These are phyloP conservation scores for Phyllostomus hastatus DNA, from an alignment of 2,113 vertebrate species.

Conservation along the genomic window DNA sequence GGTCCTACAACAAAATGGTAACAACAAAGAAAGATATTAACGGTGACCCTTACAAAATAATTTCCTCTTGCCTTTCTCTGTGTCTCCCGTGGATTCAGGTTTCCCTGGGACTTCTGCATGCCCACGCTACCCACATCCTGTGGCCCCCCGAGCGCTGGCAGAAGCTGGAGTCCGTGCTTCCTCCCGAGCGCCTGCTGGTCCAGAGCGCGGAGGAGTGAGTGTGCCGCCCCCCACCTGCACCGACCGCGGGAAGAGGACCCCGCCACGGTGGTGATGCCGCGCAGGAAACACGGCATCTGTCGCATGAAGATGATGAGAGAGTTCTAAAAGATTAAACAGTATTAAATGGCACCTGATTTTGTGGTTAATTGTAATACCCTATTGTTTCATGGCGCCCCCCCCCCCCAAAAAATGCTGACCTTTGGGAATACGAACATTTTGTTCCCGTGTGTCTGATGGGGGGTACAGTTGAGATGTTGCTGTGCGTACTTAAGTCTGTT, in stretches of 20 bases:
- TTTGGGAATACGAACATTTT: not conserved
- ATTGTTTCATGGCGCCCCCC: not conserved
- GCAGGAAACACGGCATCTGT: not conserved
- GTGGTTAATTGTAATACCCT: not conserved
- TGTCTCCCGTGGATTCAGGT: conserved; percentile 75
- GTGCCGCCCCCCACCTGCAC: not conserved
- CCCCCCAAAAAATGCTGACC: not conserved
- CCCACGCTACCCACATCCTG: conserved; percentile 84
- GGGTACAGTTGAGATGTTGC: not conserved
- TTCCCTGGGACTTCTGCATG: conserved; percentile 85
- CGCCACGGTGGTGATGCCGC: not conserved
- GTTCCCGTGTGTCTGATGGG: not conserved
- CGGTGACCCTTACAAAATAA: not conserved
- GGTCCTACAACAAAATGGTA: not conserved
- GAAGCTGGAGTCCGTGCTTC: conserved; percentile 79
- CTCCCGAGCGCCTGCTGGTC: conserved; percentile 76
- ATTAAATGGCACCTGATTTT: conserved; percentile 3
- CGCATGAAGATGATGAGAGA: not conserved
- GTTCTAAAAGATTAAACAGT: not conserved
- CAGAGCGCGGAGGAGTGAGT: conserved; percentile 66
- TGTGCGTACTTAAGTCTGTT: conserved; percentile 21
- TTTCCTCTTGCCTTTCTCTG: not conserved
- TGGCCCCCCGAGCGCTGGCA: conserved; percentile 86
- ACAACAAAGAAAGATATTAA: not conserved
- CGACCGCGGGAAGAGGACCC: not conserved